Evolutionary conservation across 2,797 vertebrate genomes (phyloP).

Genomic region (Hipposideros larvatus): DNA sequence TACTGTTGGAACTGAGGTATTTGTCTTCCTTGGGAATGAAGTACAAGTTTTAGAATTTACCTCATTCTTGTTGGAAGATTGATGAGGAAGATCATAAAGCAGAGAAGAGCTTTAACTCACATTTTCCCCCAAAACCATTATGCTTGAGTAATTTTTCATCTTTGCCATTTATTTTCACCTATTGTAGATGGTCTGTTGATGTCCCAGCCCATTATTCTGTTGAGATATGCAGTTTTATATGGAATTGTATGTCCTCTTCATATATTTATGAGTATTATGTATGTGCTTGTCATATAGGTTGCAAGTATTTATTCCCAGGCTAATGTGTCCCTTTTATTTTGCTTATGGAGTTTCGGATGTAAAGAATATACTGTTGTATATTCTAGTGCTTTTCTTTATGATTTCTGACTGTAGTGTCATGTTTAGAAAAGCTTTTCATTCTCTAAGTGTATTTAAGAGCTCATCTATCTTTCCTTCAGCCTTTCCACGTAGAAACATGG

Average conservation of each 20-base stretch:
- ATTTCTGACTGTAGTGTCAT: neutral
- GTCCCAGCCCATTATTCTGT: neutral
- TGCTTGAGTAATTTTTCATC: neutral
- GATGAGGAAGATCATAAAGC: neutral
- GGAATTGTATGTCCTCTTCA: neutral
- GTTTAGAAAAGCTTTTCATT: neutral
- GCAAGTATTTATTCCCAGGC: neutral
- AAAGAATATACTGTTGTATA: neutral
- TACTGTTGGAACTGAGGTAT: neutral
- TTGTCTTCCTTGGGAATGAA: neutral
- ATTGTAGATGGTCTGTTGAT: neutral
- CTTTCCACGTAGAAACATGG: no score
- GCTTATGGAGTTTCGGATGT: neutral
- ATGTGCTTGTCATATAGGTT: neutral
- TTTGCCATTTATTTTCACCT: neutral
- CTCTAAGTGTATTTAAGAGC: neutral
- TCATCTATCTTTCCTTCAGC: neutral
- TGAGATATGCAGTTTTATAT: neutral
- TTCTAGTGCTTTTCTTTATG: neutral
- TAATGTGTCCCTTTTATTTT: neutral
- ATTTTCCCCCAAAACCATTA: neutral
- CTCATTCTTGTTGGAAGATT: neutral
- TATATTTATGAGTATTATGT: neutral
- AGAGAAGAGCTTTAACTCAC: neutral
- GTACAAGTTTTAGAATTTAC: neutral